Evolutionary conservation across 2,888 invertebrate species (phyloP).

Genomic region (Tenthredo amoena): DNA sequence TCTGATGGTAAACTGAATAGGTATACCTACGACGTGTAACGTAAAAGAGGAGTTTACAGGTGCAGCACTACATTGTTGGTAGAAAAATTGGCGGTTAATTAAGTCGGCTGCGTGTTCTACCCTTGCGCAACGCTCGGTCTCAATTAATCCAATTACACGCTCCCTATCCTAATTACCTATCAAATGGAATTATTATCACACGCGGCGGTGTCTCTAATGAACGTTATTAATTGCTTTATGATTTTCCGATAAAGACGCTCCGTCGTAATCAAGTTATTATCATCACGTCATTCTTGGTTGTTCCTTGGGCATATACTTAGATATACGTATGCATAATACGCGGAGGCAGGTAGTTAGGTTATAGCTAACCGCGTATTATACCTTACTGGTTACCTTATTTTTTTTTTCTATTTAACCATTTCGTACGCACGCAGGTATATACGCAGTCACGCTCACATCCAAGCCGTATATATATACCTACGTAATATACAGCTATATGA

Average conservation of each 20-base stretch:
- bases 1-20: neutral
- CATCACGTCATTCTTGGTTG: constrained; percentile 66
- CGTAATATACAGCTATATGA: too few species aligned
- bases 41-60: neutral
- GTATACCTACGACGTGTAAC: neutral
- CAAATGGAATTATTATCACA: constrained; percentile 73
- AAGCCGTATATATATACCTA: neutral
- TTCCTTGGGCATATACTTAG: neutral
- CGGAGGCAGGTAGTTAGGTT: neutral
- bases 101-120: constrained; percentile 55
- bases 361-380: constrained; percentile 7
- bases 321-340: constrained; percentile 19
- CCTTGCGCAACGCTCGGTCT: constrained; percentile 69
- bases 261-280: constrained; percentile 73
- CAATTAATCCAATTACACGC: constrained; percentile 74
- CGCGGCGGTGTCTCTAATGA: constrained; percentile 71
- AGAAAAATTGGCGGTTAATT: constrained; percentile 49
- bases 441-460: constrained; percentile 23
- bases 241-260: constrained; percentile 75
- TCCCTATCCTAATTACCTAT: constrained; percentile 75
- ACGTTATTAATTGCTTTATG: constrained; percentile 77
- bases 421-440: constrained; percentile 44
- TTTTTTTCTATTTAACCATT: neutral
- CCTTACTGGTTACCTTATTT: neutral
- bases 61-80: constrained; percentile 11